A percentile compares a stretch with the other conserved stretches of the same genome.
Conservation (phyloP, 2,888 invertebrate species). For the Conchocele bisecta region DNA sequence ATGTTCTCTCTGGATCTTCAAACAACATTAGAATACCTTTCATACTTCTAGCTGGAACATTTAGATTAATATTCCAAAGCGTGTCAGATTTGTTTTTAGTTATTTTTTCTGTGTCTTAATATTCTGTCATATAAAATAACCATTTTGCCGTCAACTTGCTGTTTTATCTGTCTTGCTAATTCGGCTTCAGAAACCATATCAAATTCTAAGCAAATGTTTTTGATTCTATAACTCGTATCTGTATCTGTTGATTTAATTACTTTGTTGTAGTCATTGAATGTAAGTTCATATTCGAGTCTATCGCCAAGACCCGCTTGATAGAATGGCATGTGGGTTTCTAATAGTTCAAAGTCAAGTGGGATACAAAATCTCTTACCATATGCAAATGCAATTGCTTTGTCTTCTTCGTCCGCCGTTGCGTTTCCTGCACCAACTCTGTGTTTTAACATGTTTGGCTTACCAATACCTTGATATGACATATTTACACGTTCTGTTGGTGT, state of each 20-base stretch:
- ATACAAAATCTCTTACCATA: constrained; percentile 35
- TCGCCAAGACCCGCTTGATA: constrained; percentile 36
- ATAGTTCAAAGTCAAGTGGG: constrained; percentile 38
- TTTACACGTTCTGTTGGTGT: constrained; percentile 14
- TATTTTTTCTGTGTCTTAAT: too few relatives aligned
- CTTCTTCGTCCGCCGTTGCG: constrained; percentile 3
- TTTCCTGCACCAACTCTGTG: constrained; percentile 29
- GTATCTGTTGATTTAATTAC: constrained; percentile 35
- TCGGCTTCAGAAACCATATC: too few relatives aligned
- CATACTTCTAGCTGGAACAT: too few relatives aligned
- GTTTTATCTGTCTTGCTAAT: constrained; percentile 28
- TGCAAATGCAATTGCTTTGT: constrained; percentile 27
- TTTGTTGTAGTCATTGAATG: too few relatives aligned
- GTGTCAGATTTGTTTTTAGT: too few relatives aligned
- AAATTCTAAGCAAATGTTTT: constrained; percentile 43
- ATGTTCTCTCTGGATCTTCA: too few relatives aligned
- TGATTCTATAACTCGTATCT: constrained; percentile 20
- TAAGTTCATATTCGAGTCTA: constrained; percentile 42
- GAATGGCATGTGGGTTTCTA: constrained; percentile 30
- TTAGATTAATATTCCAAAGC: too few relatives aligned
- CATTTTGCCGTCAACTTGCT: background rate
- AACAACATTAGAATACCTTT: too few relatives aligned
- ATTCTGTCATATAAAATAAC: too few relatives aligned
- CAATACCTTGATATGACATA: constrained; percentile 35
- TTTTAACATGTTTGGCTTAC: constrained; percentile 25